Evolutionary conservation across 1,140 invertebrate genomes (phyloP).

Genomic region (Neodiprion virginianus): DNA sequence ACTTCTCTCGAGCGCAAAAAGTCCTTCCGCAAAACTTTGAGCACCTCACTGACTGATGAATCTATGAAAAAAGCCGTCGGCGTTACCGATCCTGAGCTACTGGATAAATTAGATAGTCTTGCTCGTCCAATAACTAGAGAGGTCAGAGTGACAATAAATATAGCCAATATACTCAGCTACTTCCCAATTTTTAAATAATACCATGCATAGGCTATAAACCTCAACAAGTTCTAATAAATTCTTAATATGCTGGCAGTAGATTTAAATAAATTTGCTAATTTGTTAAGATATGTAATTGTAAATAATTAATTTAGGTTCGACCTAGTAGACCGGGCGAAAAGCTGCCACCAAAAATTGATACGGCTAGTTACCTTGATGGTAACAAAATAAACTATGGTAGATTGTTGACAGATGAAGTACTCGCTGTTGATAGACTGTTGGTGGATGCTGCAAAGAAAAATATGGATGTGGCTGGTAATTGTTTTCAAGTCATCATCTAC

Average conservation of each 20-base stretch:
- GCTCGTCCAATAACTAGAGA: conserved; percentile 70
- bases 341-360: conserved; percentile 51
- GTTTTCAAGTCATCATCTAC: conserved; percentile 1
- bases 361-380: conserved; percentile 70
- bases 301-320: conserved; percentile 39
- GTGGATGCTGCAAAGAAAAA: conserved; percentile 82
- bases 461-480: conserved; percentile 81
- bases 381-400: conserved; percentile 79
- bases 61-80: conserved; percentile 64
- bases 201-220: conserved; percentile 2
- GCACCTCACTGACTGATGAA: conserved; percentile 66
- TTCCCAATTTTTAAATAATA: conserved; percentile 11
- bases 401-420: conserved; percentile 84
- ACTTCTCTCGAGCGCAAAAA: conserved; percentile 63
- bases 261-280: neutral
- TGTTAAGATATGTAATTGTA: neutral
- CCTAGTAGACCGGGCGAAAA: conserved; percentile 42
- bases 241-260: no score
- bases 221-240: no score
- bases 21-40: conserved; percentile 71
- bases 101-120: conserved; percentile 71
- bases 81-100: conserved; percentile 73
- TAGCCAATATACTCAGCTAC: neutral
- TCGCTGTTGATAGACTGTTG: conserved; percentile 80
- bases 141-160: conserved; percentile 50